Evolutionary conservation across 2,797 vertebrate genomes (phyloP).

Genomic region (Dendrocincla tyrannina): DNA sequence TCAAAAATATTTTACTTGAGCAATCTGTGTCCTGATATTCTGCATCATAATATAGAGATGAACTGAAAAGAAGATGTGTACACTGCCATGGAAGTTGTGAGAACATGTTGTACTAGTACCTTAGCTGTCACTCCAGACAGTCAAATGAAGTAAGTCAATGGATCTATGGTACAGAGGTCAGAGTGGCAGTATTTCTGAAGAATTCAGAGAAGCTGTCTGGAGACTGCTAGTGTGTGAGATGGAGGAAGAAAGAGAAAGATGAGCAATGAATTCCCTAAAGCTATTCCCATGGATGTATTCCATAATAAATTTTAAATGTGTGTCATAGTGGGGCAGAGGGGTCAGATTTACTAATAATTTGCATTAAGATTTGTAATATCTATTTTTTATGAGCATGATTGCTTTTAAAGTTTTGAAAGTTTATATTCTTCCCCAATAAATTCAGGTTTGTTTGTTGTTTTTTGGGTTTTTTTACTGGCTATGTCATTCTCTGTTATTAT

Average conservation of each 20-base stretch:
- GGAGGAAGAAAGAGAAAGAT: constrained; percentile 59
- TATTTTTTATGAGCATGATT: constrained; percentile 20
- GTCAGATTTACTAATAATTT: constrained; percentile 70
- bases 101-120: constrained; percentile 71
- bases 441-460: background rate
- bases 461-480: background rate
- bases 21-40: constrained; percentile 1
- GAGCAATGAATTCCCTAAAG: constrained; percentile 67
- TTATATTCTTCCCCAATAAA: background rate
- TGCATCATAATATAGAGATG: constrained; percentile 51
- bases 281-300: constrained; percentile 45
- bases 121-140: constrained; percentile 70
- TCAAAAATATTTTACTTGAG: background rate
- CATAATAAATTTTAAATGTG: constrained; percentile 63
- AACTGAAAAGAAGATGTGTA: constrained; percentile 42
- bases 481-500: background rate
- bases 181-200: constrained; percentile 65
- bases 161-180: constrained; percentile 66
- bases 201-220: constrained; percentile 69
- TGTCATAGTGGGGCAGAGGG: constrained; percentile 14
- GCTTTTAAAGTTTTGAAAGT: constrained; percentile 32
- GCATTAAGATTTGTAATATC: constrained; percentile 56
- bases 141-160: constrained; percentile 68
- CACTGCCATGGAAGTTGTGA: constrained; percentile 54
- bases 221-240: constrained; percentile 63